phyloP scores from a whole-genome alignment of 2,888 invertebrate species.

The Acrobasis consociella region DNA sequence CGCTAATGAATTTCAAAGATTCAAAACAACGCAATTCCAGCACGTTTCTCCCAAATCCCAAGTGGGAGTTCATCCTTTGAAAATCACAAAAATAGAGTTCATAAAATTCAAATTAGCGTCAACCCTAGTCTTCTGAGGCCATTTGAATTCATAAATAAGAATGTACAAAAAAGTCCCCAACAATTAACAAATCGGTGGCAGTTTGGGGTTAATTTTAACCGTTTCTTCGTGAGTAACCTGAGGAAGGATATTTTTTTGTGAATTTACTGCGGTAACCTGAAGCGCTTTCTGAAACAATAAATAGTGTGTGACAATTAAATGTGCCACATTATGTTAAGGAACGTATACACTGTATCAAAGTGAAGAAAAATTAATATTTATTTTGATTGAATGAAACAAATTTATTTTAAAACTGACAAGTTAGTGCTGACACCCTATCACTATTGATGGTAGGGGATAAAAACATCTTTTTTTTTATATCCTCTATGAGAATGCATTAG shows the following conservation, averaged over 20 bases:
- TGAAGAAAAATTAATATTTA: neutral
- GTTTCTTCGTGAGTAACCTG: constrained; percentile 58
- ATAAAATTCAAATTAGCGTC: constrained; percentile 79
- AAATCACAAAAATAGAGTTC: constrained; percentile 69
- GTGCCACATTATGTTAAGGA: constrained; percentile 9
- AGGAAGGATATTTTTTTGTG: constrained; percentile 47
- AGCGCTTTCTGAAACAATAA: constrained; percentile 64
- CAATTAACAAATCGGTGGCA: constrained; percentile 79
- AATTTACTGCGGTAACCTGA: constrained; percentile 64
- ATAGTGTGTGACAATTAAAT: constrained; percentile 60
- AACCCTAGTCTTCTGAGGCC: constrained; percentile 68
- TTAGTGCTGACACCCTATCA: too few relatives aligned
- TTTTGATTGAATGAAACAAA: neutral
- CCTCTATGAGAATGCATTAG: too few relatives aligned
- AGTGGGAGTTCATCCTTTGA: constrained; percentile 55
- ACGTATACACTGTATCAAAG: constrained; percentile 20
- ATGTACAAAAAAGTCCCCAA: constrained; percentile 63
- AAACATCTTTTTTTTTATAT: too few relatives aligned
- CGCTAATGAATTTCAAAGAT: constrained; percentile 21
- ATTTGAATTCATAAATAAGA: constrained; percentile 78
- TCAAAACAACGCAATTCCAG: constrained; percentile 35
- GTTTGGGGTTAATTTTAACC: constrained; percentile 76
- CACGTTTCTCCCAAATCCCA: constrained; percentile 40
- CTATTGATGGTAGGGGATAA: too few relatives aligned
- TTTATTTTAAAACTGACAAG: too few relatives aligned